Evolutionary conservation across 2,113 vertebrate genomes (phyloP), one percentile per base, ranked within the genome.

Genomic region (Stercorarius parasiticus): DNA sequence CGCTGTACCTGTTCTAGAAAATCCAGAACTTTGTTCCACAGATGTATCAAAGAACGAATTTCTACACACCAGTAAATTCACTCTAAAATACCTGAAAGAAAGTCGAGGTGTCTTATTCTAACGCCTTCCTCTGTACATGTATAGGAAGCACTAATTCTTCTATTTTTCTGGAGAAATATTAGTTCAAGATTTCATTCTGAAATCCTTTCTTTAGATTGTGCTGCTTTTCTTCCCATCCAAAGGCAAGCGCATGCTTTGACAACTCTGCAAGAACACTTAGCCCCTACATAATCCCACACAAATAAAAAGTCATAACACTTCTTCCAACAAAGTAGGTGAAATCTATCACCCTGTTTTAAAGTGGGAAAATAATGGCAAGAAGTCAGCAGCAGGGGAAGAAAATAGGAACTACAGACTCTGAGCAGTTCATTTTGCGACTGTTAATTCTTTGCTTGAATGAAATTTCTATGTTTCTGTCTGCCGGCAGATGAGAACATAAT

Each of bases 381-480:
- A 91, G 53, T 90, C 62, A 85, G 91, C 30, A 76, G 58, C 73
- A 73, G 49, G 10, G 70, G 12, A 96, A 93, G 65, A 80, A 94
- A 82, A 89, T 34, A 73, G 27, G 72, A 94, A 52, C 73, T 76
- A 49, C 53, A n/a, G 73, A 79, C 55, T 93, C 45, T 0, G 10
- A 84, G 36, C 4, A 2, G 40, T 87, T 58, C 47, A 52, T 55
- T 93, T 62, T 74, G 40, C 1, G 0, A 59, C 32, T 50, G 83
- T 38, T 86, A 83, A 91, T 93, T 93, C 82, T 79, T 80, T 91
- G 74, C 91, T 94, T 94, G 83, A 94, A 95, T 62, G 55, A 94
- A 79, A 94, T 95, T 94, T 96, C 83, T 89, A 7, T 38, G 78
- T 89, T 97, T 96, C 93, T 93, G 89, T 62, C 83, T 82, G 73